A percentile compares a stretch with the other conserved stretches of the same genome.
phyloP scores from a whole-genome alignment of 2,797 vertebrate genomes.

The Typhlichthys subterraneus region DNA sequence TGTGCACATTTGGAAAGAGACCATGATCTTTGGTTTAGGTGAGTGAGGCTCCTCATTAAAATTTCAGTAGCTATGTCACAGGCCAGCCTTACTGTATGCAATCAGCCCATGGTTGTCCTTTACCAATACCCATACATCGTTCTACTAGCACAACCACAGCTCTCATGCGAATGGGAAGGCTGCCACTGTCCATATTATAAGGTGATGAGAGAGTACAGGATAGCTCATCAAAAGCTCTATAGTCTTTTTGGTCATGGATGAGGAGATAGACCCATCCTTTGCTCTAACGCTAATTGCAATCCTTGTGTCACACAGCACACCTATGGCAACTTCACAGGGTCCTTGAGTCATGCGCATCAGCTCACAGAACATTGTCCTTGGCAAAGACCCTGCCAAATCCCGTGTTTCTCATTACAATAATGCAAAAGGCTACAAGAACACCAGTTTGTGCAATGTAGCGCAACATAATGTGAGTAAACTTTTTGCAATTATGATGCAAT shows the following conservation, averaged over 20 bases:
- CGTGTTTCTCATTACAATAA: slow-evolving; percentile 47
- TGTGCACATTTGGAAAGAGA: slow-evolving; percentile 48
- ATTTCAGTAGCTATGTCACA: slow-evolving; percentile 59
- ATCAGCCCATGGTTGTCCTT: slow-evolving; percentile 65
- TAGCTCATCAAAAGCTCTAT: slow-evolving; percentile 24
- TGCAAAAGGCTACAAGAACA: slow-evolving; percentile 39
- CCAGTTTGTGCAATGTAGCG: slow-evolving; percentile 45
- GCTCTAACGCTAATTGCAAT: neutral
- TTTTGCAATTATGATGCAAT: slow-evolving; percentile 4
- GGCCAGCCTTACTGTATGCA: slow-evolving; percentile 51
- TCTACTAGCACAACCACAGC: slow-evolving; percentile 54
- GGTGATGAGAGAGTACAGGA: slow-evolving; percentile 42
- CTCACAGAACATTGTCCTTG: slow-evolving; percentile 22
- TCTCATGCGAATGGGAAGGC: slow-evolving; percentile 50
- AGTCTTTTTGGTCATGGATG: neutral
- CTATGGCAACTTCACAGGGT: slow-evolving; percentile 10
- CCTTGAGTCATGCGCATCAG: slow-evolving; percentile 38
- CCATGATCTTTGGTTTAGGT: slow-evolving; percentile 44
- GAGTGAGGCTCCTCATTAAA: slow-evolving; percentile 54
- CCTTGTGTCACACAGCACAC: slow-evolving; percentile 10
- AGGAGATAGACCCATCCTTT: neutral
- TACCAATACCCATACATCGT: slow-evolving; percentile 57
- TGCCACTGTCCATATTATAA: slow-evolving; percentile 50
- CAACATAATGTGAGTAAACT: slow-evolving; percentile 51
- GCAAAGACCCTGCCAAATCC: slow-evolving; percentile 7